Evolutionary conservation across 1,140 invertebrate species (phyloP).

Genomic region (Aphaenogaster floridana): DNA sequence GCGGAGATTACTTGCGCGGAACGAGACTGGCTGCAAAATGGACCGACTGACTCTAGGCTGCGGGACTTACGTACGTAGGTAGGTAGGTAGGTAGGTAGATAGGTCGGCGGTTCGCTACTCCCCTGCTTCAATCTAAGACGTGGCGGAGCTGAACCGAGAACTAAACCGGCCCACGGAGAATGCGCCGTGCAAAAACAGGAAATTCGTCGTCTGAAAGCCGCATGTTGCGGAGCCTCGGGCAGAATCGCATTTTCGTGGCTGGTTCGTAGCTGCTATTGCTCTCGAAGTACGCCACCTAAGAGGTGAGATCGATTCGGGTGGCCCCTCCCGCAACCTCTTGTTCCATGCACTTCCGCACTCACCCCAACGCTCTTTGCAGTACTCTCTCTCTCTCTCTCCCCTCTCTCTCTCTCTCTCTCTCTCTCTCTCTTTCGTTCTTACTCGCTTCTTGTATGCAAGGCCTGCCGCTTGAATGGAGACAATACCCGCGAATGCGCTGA

Average conservation of each 20-base stretch:
- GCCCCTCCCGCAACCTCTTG: constrained; percentile 50
- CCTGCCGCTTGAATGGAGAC: constrained; percentile 44
- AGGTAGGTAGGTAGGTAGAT: background rate
- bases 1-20: constrained; percentile 72
- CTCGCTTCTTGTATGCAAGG: constrained; percentile 32
- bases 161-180: constrained; percentile 5
- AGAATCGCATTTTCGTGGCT: constrained; percentile 73
- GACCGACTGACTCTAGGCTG: constrained; percentile 49
- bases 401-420: background rate
- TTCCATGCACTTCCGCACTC: constrained; percentile 60
- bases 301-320: constrained; percentile 69
- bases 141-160: constrained; percentile 38
- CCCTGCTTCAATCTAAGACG: constrained; percentile 63
- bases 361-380: constrained; percentile 35
- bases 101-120: background rate
- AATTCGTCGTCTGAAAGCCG: constrained; percentile 71
- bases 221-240: constrained; percentile 60
- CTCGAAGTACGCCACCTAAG: constrained; percentile 69
- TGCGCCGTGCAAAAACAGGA: constrained; percentile 39
- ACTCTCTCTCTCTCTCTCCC: background rate
- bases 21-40: constrained; percentile 70
- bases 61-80: background rate
- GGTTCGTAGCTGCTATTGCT: constrained; percentile 71
- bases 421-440: background rate
- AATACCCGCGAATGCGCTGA: constrained; percentile 59